These are phyloP conservation scores for Sebastes fasciatus DNA, from an alignment of 2,113 vertebrate genomes.

Conservation along the genomic window DNA sequence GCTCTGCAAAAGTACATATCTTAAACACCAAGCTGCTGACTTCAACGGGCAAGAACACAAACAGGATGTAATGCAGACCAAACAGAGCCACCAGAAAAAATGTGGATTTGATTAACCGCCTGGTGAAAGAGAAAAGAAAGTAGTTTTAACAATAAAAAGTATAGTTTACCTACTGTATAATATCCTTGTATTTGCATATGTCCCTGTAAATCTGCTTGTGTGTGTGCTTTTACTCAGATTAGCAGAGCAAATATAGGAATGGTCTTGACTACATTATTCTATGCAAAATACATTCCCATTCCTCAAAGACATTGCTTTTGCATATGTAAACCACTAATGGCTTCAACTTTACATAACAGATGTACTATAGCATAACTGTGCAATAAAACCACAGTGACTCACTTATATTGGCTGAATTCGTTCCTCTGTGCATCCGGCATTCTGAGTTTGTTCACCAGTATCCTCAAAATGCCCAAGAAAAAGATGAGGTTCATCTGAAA, in stretches of 20 bases:
- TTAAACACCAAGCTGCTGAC: slow-evolving; percentile 83
- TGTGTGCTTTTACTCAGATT: background rate
- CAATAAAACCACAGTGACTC: slow-evolving; percentile 26
- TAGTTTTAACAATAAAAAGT: background rate
- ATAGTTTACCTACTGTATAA: background rate
- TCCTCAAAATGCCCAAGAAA: slow-evolving; percentile 82
- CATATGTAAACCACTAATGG: no score
- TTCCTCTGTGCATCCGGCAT: slow-evolving; percentile 78
- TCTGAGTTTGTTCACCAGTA: slow-evolving; percentile 81
- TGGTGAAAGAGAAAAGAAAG: slow-evolving; percentile 53
- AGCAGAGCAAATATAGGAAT: background rate
- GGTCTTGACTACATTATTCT: background rate
- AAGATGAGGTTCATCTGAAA: slow-evolving; percentile 82
- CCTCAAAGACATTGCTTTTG: background rate
- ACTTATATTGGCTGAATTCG: slow-evolving; percentile 83
- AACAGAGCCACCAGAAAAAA: slow-evolving; percentile 95
- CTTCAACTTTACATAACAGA: background rate
- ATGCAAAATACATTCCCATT: background rate
- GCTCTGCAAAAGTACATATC: slow-evolving; percentile 89
- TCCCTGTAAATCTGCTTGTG: no score
- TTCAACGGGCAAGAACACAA: slow-evolving; percentile 90
- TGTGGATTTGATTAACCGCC: slow-evolving; percentile 93
- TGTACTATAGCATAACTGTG: no score
- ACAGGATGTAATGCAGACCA: slow-evolving; percentile 93
- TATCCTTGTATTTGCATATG: background rate